These are phyloP conservation scores for Hydrozoanthus tunicans DNA, from an alignment of 64 coral and sea anemone genomes.

Conservation along the genomic window DNA sequence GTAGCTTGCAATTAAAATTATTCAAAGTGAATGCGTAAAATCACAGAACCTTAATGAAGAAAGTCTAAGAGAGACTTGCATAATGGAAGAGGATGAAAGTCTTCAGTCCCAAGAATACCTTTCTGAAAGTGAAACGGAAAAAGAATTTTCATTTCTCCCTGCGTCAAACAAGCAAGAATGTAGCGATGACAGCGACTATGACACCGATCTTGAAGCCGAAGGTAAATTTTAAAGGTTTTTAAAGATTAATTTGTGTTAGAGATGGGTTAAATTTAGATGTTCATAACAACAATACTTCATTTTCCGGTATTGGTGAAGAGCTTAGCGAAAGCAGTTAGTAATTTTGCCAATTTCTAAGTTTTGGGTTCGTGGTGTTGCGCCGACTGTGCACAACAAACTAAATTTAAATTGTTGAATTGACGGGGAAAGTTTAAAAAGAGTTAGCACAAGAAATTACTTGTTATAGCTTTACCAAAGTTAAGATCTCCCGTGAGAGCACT, in stretches of 20 bases:
- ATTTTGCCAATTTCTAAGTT: too few species aligned
- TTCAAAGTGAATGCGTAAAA: background rate
- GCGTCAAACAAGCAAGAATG: background rate
- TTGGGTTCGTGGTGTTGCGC: too few species aligned
- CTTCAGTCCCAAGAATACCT: background rate
- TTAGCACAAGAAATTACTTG: too few species aligned
- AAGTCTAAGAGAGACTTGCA: background rate
- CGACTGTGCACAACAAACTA: too few species aligned
- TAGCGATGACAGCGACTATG: conserved; percentile 38
- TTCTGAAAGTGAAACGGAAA: conserved; percentile 11
- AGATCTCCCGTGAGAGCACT: too few species aligned
- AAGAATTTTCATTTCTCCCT: conserved; percentile 1
- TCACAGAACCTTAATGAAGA: conserved; percentile 24
- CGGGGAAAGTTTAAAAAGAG: too few species aligned
- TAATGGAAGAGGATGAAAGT: conserved; percentile 26
- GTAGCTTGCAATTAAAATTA: background rate
- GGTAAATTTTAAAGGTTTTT: background rate
- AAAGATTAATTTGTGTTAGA: background rate
- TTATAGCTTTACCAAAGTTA: too few species aligned
- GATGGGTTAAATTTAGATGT: background rate
- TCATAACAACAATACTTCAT: background rate
- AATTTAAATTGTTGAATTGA: too few species aligned
- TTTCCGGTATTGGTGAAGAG: too few species aligned
- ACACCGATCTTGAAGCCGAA: conserved; percentile 35
- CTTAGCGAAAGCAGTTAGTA: too few species aligned